Evolutionary conservation across 2,888 invertebrate species (phyloP), one percentile per base, ranked within the genome.

Genomic region (Willowsia nigromaculata): DNA sequence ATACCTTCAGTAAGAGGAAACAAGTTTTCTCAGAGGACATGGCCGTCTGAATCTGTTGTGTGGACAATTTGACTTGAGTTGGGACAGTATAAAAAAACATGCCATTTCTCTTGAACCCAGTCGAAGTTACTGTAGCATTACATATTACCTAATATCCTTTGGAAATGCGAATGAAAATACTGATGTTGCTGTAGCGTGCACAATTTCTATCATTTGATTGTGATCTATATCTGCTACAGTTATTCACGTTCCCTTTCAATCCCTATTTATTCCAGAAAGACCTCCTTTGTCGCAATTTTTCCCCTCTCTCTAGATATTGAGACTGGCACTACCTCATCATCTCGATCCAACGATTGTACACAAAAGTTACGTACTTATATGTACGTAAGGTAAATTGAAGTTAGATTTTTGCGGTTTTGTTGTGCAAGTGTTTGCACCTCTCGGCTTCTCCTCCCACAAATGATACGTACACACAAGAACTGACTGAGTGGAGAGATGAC

Each of bases 241-340:
- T 56, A 33, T 37, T 56, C 30, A 18, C n/a, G 30, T 53, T 56
- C 84, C 56, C 11, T 37, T 78, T 78, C 30, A 78, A 37, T 56
- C 78, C 53, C 78, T 47, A 56, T 82, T 25, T 43, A 82, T 82
- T 62, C 65, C 59, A 82, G 59, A 40, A 78, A 13, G 5, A 37
- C 37, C 59, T 40, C 59, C 56, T 40, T 59, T 25, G 33, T 74
- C 74, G 7, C 68, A 80, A 25, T 25, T 59, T 40, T n/a, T 40
- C 33, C 7, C 33, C 43, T 43, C 74, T 33, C 30, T n/a, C 9
- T 33, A 5, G 30, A 22, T 40, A 40, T 33, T 68, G 65, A 37
- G 37, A 71, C 1, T 25, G 6, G 27, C 43, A 25, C 25, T 27
- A n/a, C 7, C 43, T 33, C 22, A 71, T 71, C 71, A 40, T 22